These are phyloP conservation scores for Ochropleura leucogaster DNA, from an alignment of 2,888 invertebrate genomes.

Conservation along the genomic window DNA sequence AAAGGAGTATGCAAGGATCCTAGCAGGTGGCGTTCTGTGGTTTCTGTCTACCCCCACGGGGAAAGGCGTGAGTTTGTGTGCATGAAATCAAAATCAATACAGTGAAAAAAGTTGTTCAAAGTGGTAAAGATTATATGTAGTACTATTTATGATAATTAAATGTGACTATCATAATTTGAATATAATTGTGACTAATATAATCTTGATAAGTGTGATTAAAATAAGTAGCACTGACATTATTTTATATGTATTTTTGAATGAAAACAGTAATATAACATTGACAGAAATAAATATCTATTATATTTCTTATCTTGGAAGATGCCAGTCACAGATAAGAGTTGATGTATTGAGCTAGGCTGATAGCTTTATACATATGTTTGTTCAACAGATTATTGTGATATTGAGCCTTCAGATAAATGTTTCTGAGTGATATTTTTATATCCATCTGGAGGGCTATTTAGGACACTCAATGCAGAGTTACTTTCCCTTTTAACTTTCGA, in stretches of 20 bases:
- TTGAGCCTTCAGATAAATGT: constrained; percentile 41
- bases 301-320: constrained; percentile 70
- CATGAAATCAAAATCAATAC: background rate
- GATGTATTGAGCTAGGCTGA: constrained; percentile 74
- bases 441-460: constrained; percentile 9
- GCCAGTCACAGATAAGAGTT: constrained; percentile 76
- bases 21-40: too few species aligned
- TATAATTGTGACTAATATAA: constrained; percentile 22
- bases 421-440: constrained; percentile 45
- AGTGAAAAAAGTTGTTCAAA: constrained; percentile 4
- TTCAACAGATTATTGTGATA: constrained; percentile 66
- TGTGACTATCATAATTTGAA: constrained; percentile 38
- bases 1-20: too few species aligned
- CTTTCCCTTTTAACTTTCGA: constrained; percentile 32
- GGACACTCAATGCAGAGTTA: constrained; percentile 2
- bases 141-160: constrained; percentile 24
- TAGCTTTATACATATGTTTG: constrained; percentile 60
- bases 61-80: background rate
- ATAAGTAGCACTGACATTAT: constrained; percentile 44
- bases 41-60: too few species aligned
- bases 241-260: constrained; percentile 35
- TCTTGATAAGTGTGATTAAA: constrained; percentile 43
- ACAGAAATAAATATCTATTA: constrained; percentile 38
- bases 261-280: constrained; percentile 32
- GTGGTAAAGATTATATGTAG: constrained; percentile 9